Conservation (phyloP, 1,140 invertebrate genomes). For the Andrena cerasifolii region DNA sequence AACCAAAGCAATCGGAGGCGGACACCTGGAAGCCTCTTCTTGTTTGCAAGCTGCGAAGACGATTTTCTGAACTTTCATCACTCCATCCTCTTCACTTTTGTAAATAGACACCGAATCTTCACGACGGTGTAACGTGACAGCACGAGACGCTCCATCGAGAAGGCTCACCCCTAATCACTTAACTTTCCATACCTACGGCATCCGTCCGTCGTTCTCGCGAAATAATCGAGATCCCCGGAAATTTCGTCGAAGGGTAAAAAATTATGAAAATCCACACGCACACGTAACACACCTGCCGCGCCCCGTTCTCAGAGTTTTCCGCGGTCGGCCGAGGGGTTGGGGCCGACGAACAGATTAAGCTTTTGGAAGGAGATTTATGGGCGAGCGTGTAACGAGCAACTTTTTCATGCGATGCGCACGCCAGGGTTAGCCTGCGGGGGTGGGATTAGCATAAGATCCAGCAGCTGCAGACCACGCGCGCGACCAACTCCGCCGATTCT, state of each 20-base stretch:
- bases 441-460: conserved; percentile 76
- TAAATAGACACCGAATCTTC: background rate
- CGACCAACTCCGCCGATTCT: conserved; percentile 36
- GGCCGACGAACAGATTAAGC: conserved; percentile 74
- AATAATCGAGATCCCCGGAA: conserved; percentile 33
- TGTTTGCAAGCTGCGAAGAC: no score
- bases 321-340: conserved; percentile 20
- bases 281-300: conserved; percentile 60
- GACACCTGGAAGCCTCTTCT: no score
- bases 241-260: conserved; percentile 70
- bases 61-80: no score
- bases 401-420: conserved; percentile 73
- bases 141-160: no score
- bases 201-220: background rate
- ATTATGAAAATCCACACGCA: conserved; percentile 65
- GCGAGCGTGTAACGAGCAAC: conserved; percentile 75
- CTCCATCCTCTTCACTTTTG: no score
- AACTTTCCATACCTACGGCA: no score
- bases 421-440: conserved; percentile 67
- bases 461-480: conserved; percentile 70
- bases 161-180: no score
- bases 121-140: background rate
- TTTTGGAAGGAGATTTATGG: conserved; percentile 75
- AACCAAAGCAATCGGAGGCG: no score
- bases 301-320: conserved; percentile 54